A percentile compares a stretch with the other conserved stretches of the same genome.
These are phyloP conservation scores for Electrona antarctica DNA, from an alignment of 2,113 vertebrate genomes.

Conservation along the genomic window DNA sequence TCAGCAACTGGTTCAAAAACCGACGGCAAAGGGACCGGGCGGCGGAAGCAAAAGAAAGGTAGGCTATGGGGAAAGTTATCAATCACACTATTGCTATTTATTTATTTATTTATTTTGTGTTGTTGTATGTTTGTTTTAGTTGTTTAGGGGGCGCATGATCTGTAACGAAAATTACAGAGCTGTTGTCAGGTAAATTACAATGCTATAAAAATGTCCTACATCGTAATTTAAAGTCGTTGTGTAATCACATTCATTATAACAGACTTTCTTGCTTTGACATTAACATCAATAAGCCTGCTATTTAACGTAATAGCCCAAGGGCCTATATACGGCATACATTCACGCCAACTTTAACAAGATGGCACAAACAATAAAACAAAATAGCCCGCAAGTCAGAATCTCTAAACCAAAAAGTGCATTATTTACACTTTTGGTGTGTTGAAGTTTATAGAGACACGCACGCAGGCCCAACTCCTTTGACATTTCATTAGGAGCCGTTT, in stretches of 20 bases:
- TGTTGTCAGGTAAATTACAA: slow-evolving; percentile 52
- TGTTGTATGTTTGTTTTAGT: slow-evolving; percentile 28
- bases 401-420: neutral
- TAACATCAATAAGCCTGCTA: slow-evolving; percentile 13
- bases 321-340: neutral
- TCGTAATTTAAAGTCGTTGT: slow-evolving; percentile 41
- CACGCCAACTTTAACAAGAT: too few species aligned
- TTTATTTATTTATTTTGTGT: neutral
- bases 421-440: neutral
- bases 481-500: slow-evolving; percentile 43
- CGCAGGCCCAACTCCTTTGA: slow-evolving; percentile 6
- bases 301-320: neutral
- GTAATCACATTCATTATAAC: slow-evolving; percentile 38
- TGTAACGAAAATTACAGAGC: slow-evolving; percentile 53
- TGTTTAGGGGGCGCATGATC: neutral
- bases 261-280: slow-evolving; percentile 28
- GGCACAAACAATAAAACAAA: neutral
- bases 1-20: slow-evolving; percentile 98
- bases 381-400: neutral
- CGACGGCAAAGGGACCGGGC: slow-evolving; percentile 89
- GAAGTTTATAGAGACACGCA: neutral
- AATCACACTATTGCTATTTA: neutral
- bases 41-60: slow-evolving; percentile 93
- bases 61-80: slow-evolving; percentile 62
- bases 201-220: slow-evolving; percentile 32